Conservation (phyloP, 2,888 invertebrate species). For the Galeruca laticollis region DNA sequence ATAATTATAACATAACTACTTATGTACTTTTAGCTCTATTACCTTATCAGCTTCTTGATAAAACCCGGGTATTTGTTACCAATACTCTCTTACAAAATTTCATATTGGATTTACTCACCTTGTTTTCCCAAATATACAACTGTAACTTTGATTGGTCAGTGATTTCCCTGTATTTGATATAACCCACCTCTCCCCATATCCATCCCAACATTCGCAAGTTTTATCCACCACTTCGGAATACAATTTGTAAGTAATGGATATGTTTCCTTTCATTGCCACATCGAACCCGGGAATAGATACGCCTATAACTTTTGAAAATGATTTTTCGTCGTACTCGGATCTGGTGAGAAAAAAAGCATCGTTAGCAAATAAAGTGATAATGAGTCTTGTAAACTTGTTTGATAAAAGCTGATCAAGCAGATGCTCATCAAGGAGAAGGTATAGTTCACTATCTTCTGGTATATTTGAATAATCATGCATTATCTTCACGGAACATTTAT, state of each 20-base stretch:
- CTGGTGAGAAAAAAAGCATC: conserved; percentile 29
- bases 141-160: not conserved
- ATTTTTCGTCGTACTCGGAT: conserved; percentile 3
- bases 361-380: conserved; percentile 33
- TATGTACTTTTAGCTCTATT: no score
- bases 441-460: not conserved
- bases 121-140: conserved; percentile 14
- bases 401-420: conserved; percentile 24
- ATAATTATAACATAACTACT: no score
- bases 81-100: no score
- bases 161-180: not conserved
- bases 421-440: conserved; percentile 20
- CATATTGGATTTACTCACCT: conserved; percentile 27
- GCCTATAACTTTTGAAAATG: conserved; percentile 36
- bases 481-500: not conserved
- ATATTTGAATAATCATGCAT: not conserved
- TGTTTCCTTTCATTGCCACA: conserved; percentile 2
- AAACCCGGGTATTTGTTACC: no score
- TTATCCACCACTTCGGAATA: conserved; percentile 15
- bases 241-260: conserved; percentile 22
- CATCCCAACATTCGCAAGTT: conserved; percentile 28
- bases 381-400: conserved; percentile 17
- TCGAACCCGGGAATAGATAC: conserved; percentile 20
- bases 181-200: not conserved
- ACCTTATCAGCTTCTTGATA: no score